Conservation (phyloP, 1,140 invertebrate genomes). For the Heliconius melpomene region DNA sequence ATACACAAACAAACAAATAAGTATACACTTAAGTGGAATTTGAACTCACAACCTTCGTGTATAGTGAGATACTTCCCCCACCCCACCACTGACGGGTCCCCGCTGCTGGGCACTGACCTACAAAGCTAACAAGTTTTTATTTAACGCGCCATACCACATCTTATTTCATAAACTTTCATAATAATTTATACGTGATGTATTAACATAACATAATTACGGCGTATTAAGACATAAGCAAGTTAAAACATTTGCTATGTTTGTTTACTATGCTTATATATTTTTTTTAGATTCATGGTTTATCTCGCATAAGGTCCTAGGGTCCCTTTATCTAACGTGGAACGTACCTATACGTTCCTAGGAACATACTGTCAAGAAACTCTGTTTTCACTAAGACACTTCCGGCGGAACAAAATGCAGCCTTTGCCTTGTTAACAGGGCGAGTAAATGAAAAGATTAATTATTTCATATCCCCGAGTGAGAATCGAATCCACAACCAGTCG, state of each 20-base stretch:
- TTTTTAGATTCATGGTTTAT: not conserved
- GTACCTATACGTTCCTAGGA: too few relatives aligned
- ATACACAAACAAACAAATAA: not conserved
- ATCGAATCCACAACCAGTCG: too few relatives aligned
- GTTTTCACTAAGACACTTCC: not conserved
- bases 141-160: not conserved
- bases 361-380: not conserved
- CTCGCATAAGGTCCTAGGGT: not conserved
- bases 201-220: not conserved
- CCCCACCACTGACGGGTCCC: not conserved
- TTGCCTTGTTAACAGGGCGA: too few relatives aligned
- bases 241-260: not conserved
- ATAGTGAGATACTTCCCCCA: not conserved
- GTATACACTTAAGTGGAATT: not conserved
- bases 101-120: slow-evolving; percentile 3
- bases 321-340: too few relatives aligned
- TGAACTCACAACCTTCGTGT: not conserved
- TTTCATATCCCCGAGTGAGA: too few relatives aligned
- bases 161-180: slow-evolving; percentile 13
- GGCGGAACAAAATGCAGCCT: too few relatives aligned
- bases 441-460: too few relatives aligned
- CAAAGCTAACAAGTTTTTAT: slow-evolving; percentile 5
- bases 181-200: not conserved
- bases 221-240: not conserved
- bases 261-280: not conserved